A percentile compares a stretch with the other conserved stretches of the same genome.
Evolutionary conservation across 2,797 vertebrate genomes (phyloP).

Genomic region (Pseudochirops cupreus): DNA sequence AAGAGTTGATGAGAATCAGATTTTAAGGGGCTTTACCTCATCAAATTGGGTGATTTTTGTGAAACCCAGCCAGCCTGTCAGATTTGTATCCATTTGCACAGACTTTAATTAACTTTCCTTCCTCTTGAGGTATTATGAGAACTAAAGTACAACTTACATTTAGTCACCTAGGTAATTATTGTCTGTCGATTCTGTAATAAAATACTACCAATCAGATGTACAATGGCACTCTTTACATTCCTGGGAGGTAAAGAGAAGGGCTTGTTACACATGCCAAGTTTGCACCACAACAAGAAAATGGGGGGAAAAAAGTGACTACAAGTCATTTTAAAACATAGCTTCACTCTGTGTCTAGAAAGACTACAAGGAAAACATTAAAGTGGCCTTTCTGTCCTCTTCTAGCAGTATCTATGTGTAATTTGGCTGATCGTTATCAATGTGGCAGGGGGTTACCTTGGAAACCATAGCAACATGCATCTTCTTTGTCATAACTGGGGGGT

Average conservation of each 20-base stretch:
- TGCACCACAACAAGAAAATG: slow-evolving; percentile 67
- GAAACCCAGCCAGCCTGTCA: slow-evolving; percentile 60
- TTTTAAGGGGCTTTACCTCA: slow-evolving; percentile 52
- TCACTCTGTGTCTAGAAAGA: slow-evolving; percentile 22
- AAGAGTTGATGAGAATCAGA: slow-evolving; percentile 51
- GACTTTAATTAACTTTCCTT: slow-evolving; percentile 82
- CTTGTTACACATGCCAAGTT: slow-evolving; percentile 59
- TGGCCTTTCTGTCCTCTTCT: neutral
- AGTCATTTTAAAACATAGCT: slow-evolving; percentile 50
- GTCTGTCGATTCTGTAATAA: slow-evolving; percentile 79
- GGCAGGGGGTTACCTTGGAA: slow-evolving; percentile 41
- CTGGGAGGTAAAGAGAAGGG: slow-evolving; percentile 48
- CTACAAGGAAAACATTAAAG: slow-evolving; percentile 9
- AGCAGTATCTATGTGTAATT: neutral
- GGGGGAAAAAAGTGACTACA: slow-evolving; percentile 46
- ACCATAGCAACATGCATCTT: slow-evolving; percentile 4
- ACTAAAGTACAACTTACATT: slow-evolving; percentile 68
- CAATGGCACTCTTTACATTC: slow-evolving; percentile 71
- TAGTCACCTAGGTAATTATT: slow-evolving; percentile 82
- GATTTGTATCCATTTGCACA: slow-evolving; percentile 64
- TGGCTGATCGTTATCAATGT: slow-evolving; percentile 22
- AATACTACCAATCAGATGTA: slow-evolving; percentile 80
- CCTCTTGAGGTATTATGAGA: slow-evolving; percentile 74
- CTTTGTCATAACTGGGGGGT: neutral
- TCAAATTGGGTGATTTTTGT: slow-evolving; percentile 53